phyloP scores from a whole-genome alignment of 2,888 invertebrate genomes.

The Thereva unica region DNA sequence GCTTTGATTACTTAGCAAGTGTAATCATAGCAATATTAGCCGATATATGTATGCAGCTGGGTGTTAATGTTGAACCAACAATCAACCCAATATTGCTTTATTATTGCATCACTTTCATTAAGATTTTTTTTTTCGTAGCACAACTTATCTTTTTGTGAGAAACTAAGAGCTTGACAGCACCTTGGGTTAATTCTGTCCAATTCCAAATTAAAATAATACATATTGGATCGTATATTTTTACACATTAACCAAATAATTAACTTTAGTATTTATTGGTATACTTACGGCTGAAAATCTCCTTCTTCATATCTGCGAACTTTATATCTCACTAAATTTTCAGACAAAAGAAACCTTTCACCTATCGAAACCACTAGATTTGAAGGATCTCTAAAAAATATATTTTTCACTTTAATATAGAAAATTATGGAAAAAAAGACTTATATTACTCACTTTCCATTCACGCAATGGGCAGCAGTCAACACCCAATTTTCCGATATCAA shows the following conservation, averaged over 20 bases:
- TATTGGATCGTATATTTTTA: neutral
- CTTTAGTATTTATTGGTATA: conserved; percentile 20
- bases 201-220: neutral
- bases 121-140: too few species aligned
- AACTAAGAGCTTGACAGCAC: too few species aligned
- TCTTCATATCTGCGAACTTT: conserved; percentile 20
- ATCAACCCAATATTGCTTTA: too few species aligned
- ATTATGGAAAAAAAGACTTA: neutral
- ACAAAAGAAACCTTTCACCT: conserved; percentile 44
- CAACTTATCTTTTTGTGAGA: too few species aligned
- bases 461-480: conserved; percentile 54
- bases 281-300: conserved; percentile 51
- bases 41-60: too few species aligned
- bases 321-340: neutral
- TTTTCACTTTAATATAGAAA: neutral
- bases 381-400: conserved; percentile 46
- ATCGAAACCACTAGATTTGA: conserved; percentile 47
- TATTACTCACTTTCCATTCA: conserved; percentile 51
- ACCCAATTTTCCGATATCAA: conserved; percentile 52
- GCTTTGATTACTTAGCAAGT: too few species aligned
- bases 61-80: too few species aligned
- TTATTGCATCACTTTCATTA: too few species aligned
- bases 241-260: neutral
- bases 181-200: neutral
- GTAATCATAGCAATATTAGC: too few species aligned